Base-by-base conservation (phyloP, 2,888 invertebrate species). In the Campoplex capitator region DNA sequence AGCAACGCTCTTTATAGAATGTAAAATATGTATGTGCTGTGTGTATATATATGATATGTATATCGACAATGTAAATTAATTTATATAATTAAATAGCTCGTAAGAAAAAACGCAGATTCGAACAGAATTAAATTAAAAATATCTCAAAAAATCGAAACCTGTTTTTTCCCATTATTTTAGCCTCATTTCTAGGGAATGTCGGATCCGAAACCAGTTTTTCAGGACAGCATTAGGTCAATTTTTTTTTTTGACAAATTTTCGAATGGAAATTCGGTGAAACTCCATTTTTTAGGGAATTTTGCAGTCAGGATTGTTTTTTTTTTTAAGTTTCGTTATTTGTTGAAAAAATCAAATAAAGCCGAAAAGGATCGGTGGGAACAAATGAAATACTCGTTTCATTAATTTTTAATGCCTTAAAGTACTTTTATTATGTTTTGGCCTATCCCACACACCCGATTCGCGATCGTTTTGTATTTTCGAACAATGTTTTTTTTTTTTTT, bases 391-490 rank as follows among this genome's bases (percentile, higher is more conserved):
- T 32, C 68, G 42, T 32, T 85, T 82, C 48, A 82, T 48, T 7
- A 38, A 56, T 13, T 58, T 75, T 75, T 4, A 75, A 75, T 75
- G 74, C 89, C 88, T 90, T 89, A 89, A 87, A 91, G 89, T 91
- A 91, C 89, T 90, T 91, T 91, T 92, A 92, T 91, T 91, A 90
- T 82, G 88, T 88, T 91, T 80, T 89, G 90, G 88, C 90, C 86
- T 91, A 86, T 88, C 89, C 73, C 54, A 38, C 51, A 38, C 35
- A 82, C 86, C 84, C 87, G 83, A 85, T 85, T 85, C 84, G 89
- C 90, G 89, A 88, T 62, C 32, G 62, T 0, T 62, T 62, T 32
- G 32, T 62, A 62, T 62, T 62, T 32, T 32, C 62, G 16, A 62
- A 62, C 32, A 62, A 62, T 32, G 13, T 62, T 62, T 16, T 62